Evolutionary conservation across 1,140 invertebrate genomes (phyloP).

Genomic region (Lepidostoma basale): DNA sequence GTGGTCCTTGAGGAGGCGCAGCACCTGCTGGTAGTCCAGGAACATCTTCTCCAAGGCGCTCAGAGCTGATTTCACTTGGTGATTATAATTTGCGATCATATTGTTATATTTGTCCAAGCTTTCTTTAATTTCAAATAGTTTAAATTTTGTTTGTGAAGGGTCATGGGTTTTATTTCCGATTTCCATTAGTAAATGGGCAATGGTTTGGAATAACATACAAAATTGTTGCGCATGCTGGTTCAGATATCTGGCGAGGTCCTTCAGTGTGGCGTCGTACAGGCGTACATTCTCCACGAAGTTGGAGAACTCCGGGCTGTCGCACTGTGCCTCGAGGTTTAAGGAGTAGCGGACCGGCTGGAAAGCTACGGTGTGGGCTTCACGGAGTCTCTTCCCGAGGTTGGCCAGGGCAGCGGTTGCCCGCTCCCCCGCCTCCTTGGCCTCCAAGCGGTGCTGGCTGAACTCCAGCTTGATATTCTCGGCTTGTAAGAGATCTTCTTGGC

Average conservation of each 20-base stretch:
- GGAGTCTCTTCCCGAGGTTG: no score
- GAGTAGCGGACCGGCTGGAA: slow-evolving; percentile 53
- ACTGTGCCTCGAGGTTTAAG: slow-evolving; percentile 46
- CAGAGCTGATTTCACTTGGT: slow-evolving; percentile 24
- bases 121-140: slow-evolving; percentile 13
- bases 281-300: slow-evolving; percentile 54
- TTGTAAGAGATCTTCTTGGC: no score
- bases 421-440: no score
- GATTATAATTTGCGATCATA: slow-evolving; percentile 11
- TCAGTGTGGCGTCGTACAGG: slow-evolving; percentile 56
- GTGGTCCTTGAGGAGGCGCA: slow-evolving; percentile 19
- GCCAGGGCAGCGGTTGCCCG: no score
- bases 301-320: slow-evolving; percentile 44
- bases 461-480: no score
- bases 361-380: no score
- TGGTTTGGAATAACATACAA: neutral
- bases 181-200: neutral
- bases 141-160: neutral
- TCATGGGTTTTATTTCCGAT: neutral
- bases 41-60: slow-evolving; percentile 28
- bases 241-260: slow-evolving; percentile 52
- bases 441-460: no score
- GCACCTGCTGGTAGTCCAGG: slow-evolving; percentile 27
- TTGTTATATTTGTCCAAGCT: slow-evolving; percentile 19
- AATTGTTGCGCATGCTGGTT: slow-evolving; percentile 50